phyloP scores from a whole-genome alignment of 2,797 vertebrate genomes.

The Todus mexicanus region DNA sequence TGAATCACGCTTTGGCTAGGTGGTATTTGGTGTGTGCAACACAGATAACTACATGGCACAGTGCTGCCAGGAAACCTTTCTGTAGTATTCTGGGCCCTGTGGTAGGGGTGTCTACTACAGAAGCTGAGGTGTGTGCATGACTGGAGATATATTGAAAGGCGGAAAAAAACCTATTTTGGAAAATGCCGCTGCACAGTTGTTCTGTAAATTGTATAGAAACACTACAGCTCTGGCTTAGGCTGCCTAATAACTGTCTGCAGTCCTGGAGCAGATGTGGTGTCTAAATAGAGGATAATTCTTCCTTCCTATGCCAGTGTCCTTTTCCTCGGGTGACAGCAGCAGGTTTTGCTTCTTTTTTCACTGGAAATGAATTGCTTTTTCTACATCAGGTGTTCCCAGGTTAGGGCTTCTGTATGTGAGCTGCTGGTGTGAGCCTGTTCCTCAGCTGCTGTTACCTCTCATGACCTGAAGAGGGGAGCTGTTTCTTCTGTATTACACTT shows the following conservation, averaged over 20 bases:
- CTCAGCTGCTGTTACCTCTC: neutral
- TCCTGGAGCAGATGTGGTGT: neutral
- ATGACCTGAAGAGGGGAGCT: neutral
- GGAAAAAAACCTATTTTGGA: neutral
- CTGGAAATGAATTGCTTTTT: neutral
- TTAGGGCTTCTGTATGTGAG: neutral
- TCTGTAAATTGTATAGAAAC: neutral
- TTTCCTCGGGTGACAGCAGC: neutral
- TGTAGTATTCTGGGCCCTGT: neutral
- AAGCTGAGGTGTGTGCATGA: fast-evolving
- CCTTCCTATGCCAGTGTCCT: neutral
- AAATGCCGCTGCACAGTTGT: neutral
- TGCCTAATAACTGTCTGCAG: neutral
- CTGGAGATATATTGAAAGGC: neutral
- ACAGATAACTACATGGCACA: neutral
- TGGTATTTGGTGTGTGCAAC: neutral
- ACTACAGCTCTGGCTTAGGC: neutral
- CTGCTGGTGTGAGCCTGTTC: neutral
- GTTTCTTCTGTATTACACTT: neutral
- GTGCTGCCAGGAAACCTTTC: neutral
- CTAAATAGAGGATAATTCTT: neutral
- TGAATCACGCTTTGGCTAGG: fast-evolving
- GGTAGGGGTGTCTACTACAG: neutral
- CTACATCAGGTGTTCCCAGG: neutral
- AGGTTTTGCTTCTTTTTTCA: neutral